Evolutionary conservation across 2,797 vertebrate genomes (phyloP), one percentile per base, ranked within the genome.

Genomic region (Eurystomus glaucurus): DNA sequence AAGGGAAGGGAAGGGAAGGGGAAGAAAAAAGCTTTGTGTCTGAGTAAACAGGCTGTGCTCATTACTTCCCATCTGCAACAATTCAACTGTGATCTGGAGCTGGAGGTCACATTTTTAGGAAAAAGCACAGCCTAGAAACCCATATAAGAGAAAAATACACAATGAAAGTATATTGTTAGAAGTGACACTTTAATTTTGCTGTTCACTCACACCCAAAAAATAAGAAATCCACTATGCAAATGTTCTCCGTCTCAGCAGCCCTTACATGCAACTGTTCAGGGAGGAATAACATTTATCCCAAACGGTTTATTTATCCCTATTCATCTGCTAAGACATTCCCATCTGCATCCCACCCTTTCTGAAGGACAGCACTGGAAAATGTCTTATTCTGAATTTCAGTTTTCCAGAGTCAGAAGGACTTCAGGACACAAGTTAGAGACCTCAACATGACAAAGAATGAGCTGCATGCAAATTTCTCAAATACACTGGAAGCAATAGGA

Each of bases 381-480:
- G 7, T 68, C 55, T 87, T 43, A n/a, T 3, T 64, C 39, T 79
- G 33, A 60, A 58, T 91, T 80, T 84, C 51, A 84, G 93, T 88
- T 88, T 91, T 84, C 31, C 79, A 88, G 84, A 64, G 69, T 80
- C 6, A 23, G 28, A 8, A 77, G 43, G 43, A 77, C 52, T 90
- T 65, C 51, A 69, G 28, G 64, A 84, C 43, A 65, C 62, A 66
- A 54, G 41, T 95, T n/a, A 45, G 20, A 71, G 43, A 88, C 11
- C 78, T 95, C 83, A 93, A 80, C 6, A 48, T 12, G 28, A 91
- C 70, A 46, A 95, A 85, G 48, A 93, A 88, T 6, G 54, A 93
- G 25, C 69, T 95, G 58, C 91, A 62, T 10, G 45, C 31, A 28
- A 77, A 72, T 81, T 62, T 95, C 37, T 85, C 91, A 80, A 68